phyloP scores from a whole-genome alignment of 2,888 invertebrate species.

The Lasioglossum figueresi region DNA sequence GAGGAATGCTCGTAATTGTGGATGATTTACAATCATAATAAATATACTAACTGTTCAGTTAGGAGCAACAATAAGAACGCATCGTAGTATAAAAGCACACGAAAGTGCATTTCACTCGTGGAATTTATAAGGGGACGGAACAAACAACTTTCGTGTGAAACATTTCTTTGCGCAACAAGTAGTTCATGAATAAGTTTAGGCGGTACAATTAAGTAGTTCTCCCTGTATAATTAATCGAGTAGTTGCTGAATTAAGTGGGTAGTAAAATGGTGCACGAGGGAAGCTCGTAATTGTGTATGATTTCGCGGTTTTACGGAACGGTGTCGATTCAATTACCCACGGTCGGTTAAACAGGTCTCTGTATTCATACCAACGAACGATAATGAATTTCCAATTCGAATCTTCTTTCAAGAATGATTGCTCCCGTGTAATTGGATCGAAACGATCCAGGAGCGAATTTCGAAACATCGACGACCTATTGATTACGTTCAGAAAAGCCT shows the following conservation, averaged over 20 bases:
- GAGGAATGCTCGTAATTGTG: background rate
- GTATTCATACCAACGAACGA: conserved; percentile 28
- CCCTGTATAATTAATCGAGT: too few species aligned
- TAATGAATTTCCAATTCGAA: conserved; percentile 11
- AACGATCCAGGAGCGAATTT: background rate
- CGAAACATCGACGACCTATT: conserved; percentile 26
- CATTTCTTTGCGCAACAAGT: too few species aligned
- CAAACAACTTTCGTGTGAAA: too few species aligned
- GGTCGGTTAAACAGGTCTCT: conserved; percentile 44
- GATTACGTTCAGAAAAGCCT: conserved; percentile 49
- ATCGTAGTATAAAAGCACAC: too few species aligned
- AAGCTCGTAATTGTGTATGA: background rate
- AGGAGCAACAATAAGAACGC: too few species aligned
- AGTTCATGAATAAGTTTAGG: too few species aligned
- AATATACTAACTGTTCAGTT: too few species aligned
- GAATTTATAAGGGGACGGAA: too few species aligned
- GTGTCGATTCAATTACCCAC: conserved; percentile 16
- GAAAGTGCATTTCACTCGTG: too few species aligned
- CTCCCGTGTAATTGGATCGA: background rate
- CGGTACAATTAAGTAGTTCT: too few species aligned
- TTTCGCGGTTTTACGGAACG: too few species aligned
- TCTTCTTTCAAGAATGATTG: background rate
- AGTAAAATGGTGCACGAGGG: background rate
- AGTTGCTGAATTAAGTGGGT: background rate
- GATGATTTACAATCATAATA: background rate